phyloP scores from a whole-genome alignment of 2,888 invertebrate genomes.

The Leptothorax acervorum region DNA sequence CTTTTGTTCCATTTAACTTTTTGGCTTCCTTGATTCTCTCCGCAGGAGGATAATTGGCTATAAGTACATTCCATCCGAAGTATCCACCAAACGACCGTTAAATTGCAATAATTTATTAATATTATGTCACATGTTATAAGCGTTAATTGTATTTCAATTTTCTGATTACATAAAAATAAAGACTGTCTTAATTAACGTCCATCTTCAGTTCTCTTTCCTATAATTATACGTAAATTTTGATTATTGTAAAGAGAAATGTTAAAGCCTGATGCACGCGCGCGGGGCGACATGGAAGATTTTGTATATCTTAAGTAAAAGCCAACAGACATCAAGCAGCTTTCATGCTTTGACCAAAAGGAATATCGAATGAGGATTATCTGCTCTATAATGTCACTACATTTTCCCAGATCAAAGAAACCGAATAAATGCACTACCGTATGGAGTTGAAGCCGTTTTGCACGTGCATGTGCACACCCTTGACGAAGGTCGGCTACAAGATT shows the following conservation, averaged over 20 bases:
- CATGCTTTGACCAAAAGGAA: constrained; percentile 32
- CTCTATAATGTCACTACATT: constrained; percentile 26
- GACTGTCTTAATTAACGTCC: neutral
- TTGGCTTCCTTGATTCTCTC: constrained; percentile 23
- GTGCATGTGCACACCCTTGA: constrained; percentile 33
- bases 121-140: neutral
- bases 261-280: neutral
- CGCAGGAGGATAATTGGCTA: constrained; percentile 15
- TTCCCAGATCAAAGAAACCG: constrained; percentile 40
- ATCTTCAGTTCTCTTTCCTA: too few relatives aligned
- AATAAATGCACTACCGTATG: constrained; percentile 10
- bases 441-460: constrained; percentile 51
- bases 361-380: constrained; percentile 43
- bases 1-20: constrained; percentile 53
- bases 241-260: neutral
- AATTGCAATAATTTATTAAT: constrained; percentile 7
- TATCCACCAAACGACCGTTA: neutral
- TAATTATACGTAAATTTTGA: neutral
- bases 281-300: neutral
- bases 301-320: neutral
- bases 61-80: neutral
- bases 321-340: constrained; percentile 1
- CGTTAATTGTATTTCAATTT: constrained; percentile 9
- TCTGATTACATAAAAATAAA: neutral
- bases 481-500: constrained; percentile 51